These are phyloP conservation scores for Psylliodes chrysocephalus DNA, from an alignment of 2,888 invertebrate genomes.

Conservation along the genomic window DNA sequence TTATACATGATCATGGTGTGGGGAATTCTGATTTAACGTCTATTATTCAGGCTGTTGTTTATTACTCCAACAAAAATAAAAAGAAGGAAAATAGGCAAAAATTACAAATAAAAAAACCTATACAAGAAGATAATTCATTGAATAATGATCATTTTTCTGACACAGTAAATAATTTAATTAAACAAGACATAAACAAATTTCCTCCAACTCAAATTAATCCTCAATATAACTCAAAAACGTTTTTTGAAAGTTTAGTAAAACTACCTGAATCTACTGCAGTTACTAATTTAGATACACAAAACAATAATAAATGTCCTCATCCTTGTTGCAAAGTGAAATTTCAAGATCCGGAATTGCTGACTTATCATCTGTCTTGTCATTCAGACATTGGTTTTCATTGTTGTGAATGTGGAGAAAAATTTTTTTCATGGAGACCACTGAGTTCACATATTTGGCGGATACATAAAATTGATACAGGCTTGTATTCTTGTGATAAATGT, in stretches of 20 bases:
- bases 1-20: constrained; percentile 77
- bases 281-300: constrained; percentile 40
- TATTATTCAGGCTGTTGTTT: constrained; percentile 69
- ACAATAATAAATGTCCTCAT: constrained; percentile 65
- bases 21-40: constrained; percentile 69
- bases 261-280: constrained; percentile 9
- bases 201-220: background rate
- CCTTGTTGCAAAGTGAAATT: constrained; percentile 70
- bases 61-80: constrained; percentile 56
- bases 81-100: constrained; percentile 34
- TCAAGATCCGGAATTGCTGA: constrained; percentile 69
- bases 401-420: constrained; percentile 72
- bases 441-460: constrained; percentile 83
- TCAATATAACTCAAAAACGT: constrained; percentile 14
- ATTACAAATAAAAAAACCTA: constrained; percentile 23
- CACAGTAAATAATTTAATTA: background rate
- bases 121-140: constrained; percentile 18
- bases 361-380: constrained; percentile 71
- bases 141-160: background rate
- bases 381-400: constrained; percentile 68
- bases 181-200: background rate
- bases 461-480: constrained; percentile 82
- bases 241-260: constrained; percentile 23
- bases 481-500: constrained; percentile 80
- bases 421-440: constrained; percentile 73